phyloP scores from a whole-genome alignment of 2,888 invertebrate genomes.

The Drosophila gaucha region DNA sequence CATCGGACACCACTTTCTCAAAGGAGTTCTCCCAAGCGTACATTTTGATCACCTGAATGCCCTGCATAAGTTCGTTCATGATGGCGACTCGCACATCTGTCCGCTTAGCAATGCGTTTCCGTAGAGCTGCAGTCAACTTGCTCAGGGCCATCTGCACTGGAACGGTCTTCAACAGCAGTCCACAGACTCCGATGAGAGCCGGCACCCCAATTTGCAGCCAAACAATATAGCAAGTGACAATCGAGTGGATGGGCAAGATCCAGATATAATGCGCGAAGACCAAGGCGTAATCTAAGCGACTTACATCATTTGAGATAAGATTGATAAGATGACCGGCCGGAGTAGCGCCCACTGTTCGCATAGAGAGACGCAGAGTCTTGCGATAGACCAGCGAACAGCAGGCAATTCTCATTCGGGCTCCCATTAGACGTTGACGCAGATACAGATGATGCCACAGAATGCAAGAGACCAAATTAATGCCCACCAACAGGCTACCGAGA shows the following conservation, averaged over 20 bases:
- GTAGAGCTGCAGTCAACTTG: conserved; percentile 83
- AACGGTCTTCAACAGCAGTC: conserved; percentile 91
- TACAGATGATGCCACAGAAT: conserved; percentile 84
- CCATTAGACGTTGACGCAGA: conserved; percentile 84
- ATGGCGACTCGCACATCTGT: conserved; percentile 96
- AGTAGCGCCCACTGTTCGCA: conserved; percentile 89
- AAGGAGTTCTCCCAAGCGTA: conserved; percentile 98
- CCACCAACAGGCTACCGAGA: conserved; percentile 81
- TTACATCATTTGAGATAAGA: conserved; percentile 96
- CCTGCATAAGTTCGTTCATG: conserved; percentile 97
- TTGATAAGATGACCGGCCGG: conserved; percentile 96
- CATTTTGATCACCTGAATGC: conserved; percentile 98
- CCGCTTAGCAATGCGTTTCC: conserved; percentile 92
- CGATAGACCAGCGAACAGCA: conserved; percentile 85
- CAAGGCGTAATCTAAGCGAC: conserved; percentile 94
- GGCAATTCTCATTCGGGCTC: conserved; percentile 88
- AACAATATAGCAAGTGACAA: conserved; percentile 90
- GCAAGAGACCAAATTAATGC: conserved; percentile 85
- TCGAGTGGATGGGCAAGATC: conserved; percentile 90
- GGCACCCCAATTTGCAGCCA: conserved; percentile 90
- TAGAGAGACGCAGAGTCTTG: conserved; percentile 89
- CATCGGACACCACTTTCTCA: conserved; percentile 90
- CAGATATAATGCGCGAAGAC: conserved; percentile 94
- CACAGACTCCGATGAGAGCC: conserved; percentile 91
- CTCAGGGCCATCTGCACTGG: conserved; percentile 90